Evolutionary conservation across 1,140 invertebrate species (phyloP).

Genomic region (Drosophila ambigua): DNA sequence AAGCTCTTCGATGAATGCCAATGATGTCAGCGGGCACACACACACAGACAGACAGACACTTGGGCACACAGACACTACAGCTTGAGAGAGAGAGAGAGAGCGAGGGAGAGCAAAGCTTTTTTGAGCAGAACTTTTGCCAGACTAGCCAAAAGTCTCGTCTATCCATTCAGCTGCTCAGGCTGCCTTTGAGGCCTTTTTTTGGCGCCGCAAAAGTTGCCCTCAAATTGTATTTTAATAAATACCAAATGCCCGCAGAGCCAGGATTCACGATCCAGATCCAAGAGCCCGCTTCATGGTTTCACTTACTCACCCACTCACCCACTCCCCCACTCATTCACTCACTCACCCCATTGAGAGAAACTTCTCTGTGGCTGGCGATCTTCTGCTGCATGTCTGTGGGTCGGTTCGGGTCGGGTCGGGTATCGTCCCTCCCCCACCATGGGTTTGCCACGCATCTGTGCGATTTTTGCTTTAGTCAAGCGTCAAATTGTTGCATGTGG

Average conservation of each 20-base stretch:
- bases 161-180: too few species aligned
- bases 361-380: constrained; percentile 6
- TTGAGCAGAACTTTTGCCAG: too few species aligned
- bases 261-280: constrained; percentile 1
- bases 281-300: constrained; percentile 39
- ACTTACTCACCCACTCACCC: neutral
- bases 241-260: constrained; percentile 18
- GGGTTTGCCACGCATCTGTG: constrained; percentile 68
- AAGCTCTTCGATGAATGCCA: constrained; percentile 40
- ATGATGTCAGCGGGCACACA: constrained; percentile 60
- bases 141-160: too few species aligned
- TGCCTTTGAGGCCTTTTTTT: too few species aligned
- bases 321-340: too few species aligned
- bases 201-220: constrained; percentile 1
- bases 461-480: constrained; percentile 65
- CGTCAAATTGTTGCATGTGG: constrained; percentile 80
- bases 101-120: too few species aligned
- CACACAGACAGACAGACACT: constrained; percentile 1
- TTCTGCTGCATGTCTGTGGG: constrained; percentile 1
- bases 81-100: too few species aligned
- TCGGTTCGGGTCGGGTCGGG: neutral
- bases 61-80: constrained; percentile 3
- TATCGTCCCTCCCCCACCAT: constrained; percentile 9
- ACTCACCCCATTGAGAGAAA: neutral
- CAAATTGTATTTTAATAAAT: constrained; percentile 20